Percentiles rank a stretch among this genome's conserved stretches.
Conservation (phyloP, 2,888 invertebrate genomes). For the Ectropis crepuscularia region DNA sequence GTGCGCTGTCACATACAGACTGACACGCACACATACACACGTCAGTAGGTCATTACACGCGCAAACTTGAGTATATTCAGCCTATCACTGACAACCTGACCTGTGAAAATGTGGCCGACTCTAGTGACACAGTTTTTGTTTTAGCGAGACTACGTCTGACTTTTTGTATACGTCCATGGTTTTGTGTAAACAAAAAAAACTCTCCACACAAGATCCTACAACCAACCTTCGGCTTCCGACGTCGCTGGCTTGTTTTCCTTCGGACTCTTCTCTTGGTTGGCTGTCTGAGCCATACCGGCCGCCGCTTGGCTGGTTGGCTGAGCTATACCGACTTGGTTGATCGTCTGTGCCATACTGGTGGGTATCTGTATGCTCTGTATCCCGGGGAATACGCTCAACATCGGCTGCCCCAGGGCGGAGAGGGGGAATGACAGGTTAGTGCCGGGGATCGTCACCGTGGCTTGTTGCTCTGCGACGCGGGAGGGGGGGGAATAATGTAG, state of each 20-base stretch:
- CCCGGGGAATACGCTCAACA: conserved; percentile 76
- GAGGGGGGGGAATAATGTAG: conserved; percentile 57
- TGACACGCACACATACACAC: no score
- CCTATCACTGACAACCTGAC: no score
- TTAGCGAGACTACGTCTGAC: no score
- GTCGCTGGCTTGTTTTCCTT: conserved; percentile 79
- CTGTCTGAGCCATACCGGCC: conserved; percentile 7
- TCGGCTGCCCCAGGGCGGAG: conserved; percentile 77
- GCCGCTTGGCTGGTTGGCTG: conserved; percentile 53
- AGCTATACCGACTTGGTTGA: conserved; percentile 21
- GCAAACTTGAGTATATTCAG: no score
- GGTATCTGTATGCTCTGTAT: conserved; percentile 68
- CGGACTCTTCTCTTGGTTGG: conserved; percentile 82
- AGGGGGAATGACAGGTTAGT: conserved; percentile 86
- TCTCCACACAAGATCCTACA: conserved; percentile 43
- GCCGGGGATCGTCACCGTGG: conserved; percentile 86
- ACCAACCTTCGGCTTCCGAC: conserved; percentile 72
- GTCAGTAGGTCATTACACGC: no score
- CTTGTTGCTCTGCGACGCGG: conserved; percentile 76
- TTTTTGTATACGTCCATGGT: no score
- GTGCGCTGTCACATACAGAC: no score
- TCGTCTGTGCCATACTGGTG: conserved; percentile 43
- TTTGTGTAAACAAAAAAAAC: conserved; percentile 32
- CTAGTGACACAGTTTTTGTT: no score
- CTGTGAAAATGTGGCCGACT: no score